Percentiles rank a stretch among this genome's conserved stretches.
phyloP scores from a whole-genome alignment of 2,888 invertebrate genomes.

The Phyto melanocephala region DNA sequence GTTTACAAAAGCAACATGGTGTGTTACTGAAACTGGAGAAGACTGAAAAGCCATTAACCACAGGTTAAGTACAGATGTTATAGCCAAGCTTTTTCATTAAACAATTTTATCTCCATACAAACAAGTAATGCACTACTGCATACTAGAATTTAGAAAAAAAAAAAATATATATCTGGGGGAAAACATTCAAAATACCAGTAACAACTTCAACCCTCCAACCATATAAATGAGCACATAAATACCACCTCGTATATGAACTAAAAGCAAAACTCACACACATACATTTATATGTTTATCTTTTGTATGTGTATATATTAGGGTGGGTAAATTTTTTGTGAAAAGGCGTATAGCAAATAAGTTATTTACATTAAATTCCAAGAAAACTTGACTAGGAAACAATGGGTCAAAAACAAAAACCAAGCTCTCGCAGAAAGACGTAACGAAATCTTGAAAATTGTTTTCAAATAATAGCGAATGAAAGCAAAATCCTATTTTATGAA shows the following conservation, averaged over 20 bases:
- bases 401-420: too few relatives aligned
- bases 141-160: not conserved
- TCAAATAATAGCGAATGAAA: too few relatives aligned
- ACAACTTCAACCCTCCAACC: not conserved
- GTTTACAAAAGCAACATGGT: too few relatives aligned
- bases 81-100: constrained; percentile 57
- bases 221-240: constrained; percentile 28
- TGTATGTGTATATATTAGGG: too few relatives aligned
- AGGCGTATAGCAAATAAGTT: too few relatives aligned
- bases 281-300: not conserved
- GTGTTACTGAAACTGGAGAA: too few relatives aligned
- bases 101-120: constrained; percentile 52
- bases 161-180: not conserved
- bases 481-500: too few relatives aligned
- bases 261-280: constrained; percentile 1
- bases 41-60: constrained; percentile 32
- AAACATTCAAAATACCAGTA: not conserved
- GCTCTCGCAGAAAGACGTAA: too few relatives aligned
- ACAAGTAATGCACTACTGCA: constrained; percentile 22
- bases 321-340: too few relatives aligned
- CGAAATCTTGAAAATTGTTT: too few relatives aligned
- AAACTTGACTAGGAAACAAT: too few relatives aligned
- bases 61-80: constrained; percentile 49
- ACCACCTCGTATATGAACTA: not conserved
- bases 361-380: too few relatives aligned